Conservation (phyloP, 1,140 invertebrate genomes). For the Zaprionus inermis region DNA sequence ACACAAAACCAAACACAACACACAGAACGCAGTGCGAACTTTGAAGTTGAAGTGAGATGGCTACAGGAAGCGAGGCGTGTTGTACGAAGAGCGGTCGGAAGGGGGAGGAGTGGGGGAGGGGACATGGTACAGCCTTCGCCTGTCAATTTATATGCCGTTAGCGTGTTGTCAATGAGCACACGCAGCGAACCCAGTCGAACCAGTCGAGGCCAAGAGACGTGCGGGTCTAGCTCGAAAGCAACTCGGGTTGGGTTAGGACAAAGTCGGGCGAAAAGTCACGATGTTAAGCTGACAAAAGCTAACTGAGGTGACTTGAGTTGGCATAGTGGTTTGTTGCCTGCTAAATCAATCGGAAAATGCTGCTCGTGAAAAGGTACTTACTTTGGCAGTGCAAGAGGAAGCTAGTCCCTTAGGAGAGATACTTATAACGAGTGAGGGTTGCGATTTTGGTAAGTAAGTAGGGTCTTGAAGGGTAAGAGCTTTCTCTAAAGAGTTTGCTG, state of each 20-base stretch:
- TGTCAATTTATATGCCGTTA: slow-evolving; percentile 82
- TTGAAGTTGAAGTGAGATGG: slow-evolving; percentile 10
- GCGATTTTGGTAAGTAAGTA: too few species aligned
- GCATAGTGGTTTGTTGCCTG: not conserved
- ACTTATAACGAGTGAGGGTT: too few species aligned
- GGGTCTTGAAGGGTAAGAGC: too few species aligned
- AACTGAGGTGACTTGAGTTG: slow-evolving; percentile 1
- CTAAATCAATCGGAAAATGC: not conserved
- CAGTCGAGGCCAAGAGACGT: not conserved
- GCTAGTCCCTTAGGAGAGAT: not conserved
- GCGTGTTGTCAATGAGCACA: slow-evolving; percentile 81
- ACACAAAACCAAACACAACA: slow-evolving; percentile 7
- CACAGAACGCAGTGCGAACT: not conserved
- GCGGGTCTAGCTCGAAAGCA: not conserved
- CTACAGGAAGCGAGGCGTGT: slow-evolving; percentile 3
- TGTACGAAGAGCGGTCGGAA: not conserved
- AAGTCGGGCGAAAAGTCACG: not conserved
- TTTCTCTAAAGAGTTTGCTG: too few species aligned
- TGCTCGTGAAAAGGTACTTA: slow-evolving; percentile 4
- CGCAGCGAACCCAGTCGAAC: slow-evolving; percentile 49
- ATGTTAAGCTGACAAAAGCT: not conserved
- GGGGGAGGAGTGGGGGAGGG: not conserved
- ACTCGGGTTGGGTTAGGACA: not conserved
- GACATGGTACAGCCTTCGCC: slow-evolving; percentile 34
- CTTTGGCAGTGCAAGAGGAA: not conserved